Evolutionary conservation across 2,888 invertebrate species (phyloP).

Genomic region (Drosophila austrosaltans): DNA sequence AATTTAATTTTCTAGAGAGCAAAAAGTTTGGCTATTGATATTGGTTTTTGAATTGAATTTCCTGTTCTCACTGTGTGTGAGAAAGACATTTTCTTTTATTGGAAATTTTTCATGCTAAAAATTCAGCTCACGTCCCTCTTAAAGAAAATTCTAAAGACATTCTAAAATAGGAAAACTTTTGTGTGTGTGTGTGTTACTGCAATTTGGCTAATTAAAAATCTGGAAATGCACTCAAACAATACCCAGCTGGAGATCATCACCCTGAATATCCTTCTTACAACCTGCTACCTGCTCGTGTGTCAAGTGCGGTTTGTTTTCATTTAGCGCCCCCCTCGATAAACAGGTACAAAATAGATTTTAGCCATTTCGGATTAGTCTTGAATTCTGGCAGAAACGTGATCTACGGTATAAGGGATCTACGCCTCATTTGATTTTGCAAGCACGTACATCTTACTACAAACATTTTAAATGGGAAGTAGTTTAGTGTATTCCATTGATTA

Average conservation of each 20-base stretch:
- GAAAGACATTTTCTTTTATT: constrained; percentile 4
- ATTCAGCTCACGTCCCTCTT: constrained; percentile 58
- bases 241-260: constrained; percentile 25
- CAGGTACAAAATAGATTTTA: constrained; percentile 3
- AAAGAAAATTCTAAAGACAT: not conserved
- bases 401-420: constrained; percentile 48
- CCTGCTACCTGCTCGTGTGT: constrained; percentile 38
- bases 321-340: constrained; percentile 8
- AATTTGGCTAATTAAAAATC: constrained; percentile 74
- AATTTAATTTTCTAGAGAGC: constrained; percentile 12
- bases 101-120: constrained; percentile 9
- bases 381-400: constrained; percentile 9
- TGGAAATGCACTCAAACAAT: constrained; percentile 68
- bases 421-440: constrained; percentile 47
- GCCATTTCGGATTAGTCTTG: not conserved
- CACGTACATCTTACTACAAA: constrained; percentile 11
- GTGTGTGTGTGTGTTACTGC: constrained; percentile 15
- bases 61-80: not conserved
- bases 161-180: not conserved
- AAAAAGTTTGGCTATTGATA: not conserved
- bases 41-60: constrained; percentile 2
- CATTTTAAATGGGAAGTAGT: constrained; percentile 15
- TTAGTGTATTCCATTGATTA: constrained; percentile 12
- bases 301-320: constrained; percentile 16
- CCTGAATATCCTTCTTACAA: not conserved